Evolutionary conservation across 2,797 vertebrate genomes (phyloP).

Genomic region (Micrastur ruficollis): DNA sequence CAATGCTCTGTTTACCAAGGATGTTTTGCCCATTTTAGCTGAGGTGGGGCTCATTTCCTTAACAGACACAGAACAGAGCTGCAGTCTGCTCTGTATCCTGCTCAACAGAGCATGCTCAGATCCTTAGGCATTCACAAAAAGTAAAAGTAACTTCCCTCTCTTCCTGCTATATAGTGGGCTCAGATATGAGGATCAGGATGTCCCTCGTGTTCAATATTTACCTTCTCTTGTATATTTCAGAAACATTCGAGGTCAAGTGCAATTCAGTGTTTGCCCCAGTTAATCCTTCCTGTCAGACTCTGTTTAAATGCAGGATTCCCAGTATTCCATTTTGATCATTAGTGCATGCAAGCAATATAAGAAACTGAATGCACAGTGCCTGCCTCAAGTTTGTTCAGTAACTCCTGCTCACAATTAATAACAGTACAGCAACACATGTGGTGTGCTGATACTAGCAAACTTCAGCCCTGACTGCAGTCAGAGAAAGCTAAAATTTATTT

Average conservation of each 20-base stretch:
- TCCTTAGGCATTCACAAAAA: slow-evolving; percentile 40
- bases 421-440: neutral
- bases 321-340: neutral
- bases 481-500: neutral
- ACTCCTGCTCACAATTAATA: neutral
- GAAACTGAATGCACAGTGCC: neutral
- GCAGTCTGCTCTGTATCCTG: slow-evolving; percentile 71
- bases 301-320: neutral
- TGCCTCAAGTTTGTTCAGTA: neutral
- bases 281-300: neutral
- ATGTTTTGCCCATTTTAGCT: slow-evolving; percentile 70
- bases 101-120: slow-evolving; percentile 61
- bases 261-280: neutral
- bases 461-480: neutral
- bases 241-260: neutral
- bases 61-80: slow-evolving; percentile 67
- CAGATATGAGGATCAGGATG: slow-evolving; percentile 14
- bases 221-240: neutral
- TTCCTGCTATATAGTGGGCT: neutral
- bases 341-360: neutral
- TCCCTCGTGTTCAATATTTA: neutral
- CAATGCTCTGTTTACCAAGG: slow-evolving; percentile 67
- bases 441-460: neutral
- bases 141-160: slow-evolving; percentile 3
- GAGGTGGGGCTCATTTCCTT: slow-evolving; percentile 76